Evolutionary conservation across 2,888 invertebrate species (phyloP).

Genomic region (Agapostemon virescens): DNA sequence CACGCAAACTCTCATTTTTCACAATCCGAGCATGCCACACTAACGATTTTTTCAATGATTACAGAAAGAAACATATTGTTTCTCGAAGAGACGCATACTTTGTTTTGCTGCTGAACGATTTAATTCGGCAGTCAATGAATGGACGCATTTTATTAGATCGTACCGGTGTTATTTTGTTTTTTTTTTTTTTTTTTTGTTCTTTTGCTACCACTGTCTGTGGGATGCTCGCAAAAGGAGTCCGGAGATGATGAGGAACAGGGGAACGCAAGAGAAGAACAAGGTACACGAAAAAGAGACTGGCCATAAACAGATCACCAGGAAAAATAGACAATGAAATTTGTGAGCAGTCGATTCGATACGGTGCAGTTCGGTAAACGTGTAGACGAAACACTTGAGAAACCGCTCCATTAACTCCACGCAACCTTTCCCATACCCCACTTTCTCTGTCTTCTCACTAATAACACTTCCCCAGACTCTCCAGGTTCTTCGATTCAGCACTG

Average conservation of each 20-base stretch:
- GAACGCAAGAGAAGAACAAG: slow-evolving; percentile 23
- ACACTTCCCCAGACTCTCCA: slow-evolving; percentile 45
- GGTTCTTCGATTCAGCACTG: slow-evolving; percentile 57
- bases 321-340: slow-evolving; percentile 45
- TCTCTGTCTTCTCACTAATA: slow-evolving; percentile 48
- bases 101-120: slow-evolving; percentile 25
- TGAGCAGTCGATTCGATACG: slow-evolving; percentile 41
- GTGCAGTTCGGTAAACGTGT: slow-evolving; percentile 33
- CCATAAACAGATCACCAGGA: slow-evolving; percentile 29
- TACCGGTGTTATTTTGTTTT: neutral
- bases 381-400: slow-evolving; percentile 38
- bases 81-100: slow-evolving; percentile 30
- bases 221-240: slow-evolving; percentile 23
- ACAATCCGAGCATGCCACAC: slow-evolving; percentile 4
- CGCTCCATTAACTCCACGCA: slow-evolving; percentile 10
- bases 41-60: slow-evolving; percentile 2
- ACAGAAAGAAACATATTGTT: slow-evolving; percentile 11
- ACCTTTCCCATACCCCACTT: slow-evolving; percentile 27
- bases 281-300: slow-evolving; percentile 21
- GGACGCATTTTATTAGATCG: slow-evolving; percentile 10
- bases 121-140: slow-evolving; percentile 31
- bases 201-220: slow-evolving; percentile 3
- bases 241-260: slow-evolving; percentile 12
- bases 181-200: neutral
- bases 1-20: slow-evolving; percentile 21